phyloP scores from a whole-genome alignment of 2,888 invertebrate genomes.

The Cephus nigrinus region DNA sequence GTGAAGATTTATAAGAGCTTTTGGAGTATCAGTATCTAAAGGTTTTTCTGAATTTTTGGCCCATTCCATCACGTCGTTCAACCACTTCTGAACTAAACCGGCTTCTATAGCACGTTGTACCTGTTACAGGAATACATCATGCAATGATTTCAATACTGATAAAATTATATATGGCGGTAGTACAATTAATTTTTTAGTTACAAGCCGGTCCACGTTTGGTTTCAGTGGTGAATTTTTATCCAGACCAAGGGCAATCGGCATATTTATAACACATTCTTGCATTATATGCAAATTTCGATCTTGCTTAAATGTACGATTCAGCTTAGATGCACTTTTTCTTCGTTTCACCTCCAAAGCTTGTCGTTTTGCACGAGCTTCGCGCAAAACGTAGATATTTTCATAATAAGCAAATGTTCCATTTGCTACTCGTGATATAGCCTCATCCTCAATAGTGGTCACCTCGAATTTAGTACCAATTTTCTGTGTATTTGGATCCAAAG shows the following conservation, averaged over 20 bases:
- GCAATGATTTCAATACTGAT: background rate
- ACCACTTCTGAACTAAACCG: constrained; percentile 83
- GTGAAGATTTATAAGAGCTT: constrained; percentile 81
- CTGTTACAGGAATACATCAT: constrained; percentile 28
- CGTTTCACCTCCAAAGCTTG: constrained; percentile 64
- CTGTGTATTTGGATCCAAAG: constrained; percentile 75
- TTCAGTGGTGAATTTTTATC: constrained; percentile 86
- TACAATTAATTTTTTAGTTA: constrained; percentile 26
- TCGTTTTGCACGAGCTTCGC: constrained; percentile 73
- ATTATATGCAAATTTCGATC: constrained; percentile 80
- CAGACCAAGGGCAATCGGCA: constrained; percentile 84
- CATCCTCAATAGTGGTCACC: constrained; percentile 71
- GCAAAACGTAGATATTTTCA: constrained; percentile 80
- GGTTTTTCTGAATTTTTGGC: constrained; percentile 70
- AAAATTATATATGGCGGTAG: background rate
- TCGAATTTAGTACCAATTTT: constrained; percentile 77
- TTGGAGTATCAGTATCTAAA: constrained; percentile 70
- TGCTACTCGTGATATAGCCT: constrained; percentile 76
- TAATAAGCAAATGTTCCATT: constrained; percentile 82
- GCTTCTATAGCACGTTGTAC: constrained; percentile 78
- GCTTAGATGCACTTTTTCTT: constrained; percentile 40
- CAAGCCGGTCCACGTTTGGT: constrained; percentile 74
- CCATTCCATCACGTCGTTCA: constrained; percentile 77
- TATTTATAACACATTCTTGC: constrained; percentile 82
- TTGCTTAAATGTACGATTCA: constrained; percentile 22